These are phyloP conservation scores for Timandra comae DNA, from an alignment of 2,888 invertebrate genomes.

Conservation along the genomic window DNA sequence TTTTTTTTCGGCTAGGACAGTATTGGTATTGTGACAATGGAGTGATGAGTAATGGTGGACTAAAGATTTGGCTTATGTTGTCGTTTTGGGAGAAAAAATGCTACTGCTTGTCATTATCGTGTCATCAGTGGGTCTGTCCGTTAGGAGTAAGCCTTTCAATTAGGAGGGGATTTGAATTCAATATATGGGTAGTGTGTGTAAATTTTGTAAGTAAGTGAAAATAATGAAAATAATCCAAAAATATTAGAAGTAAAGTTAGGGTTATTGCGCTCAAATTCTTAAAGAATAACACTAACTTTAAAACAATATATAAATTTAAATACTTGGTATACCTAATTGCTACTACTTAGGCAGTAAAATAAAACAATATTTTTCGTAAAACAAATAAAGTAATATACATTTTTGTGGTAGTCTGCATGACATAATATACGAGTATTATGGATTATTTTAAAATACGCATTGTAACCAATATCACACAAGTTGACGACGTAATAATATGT, in stretches of 20 bases:
- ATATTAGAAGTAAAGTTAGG: no score
- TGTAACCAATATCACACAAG: slow-evolving; percentile 42
- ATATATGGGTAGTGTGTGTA: slow-evolving; percentile 49
- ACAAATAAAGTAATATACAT: no score
- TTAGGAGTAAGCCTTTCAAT: slow-evolving; percentile 15
- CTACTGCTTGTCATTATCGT: slow-evolving; percentile 1
- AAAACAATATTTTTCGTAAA: no score
- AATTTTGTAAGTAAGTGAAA: no score
- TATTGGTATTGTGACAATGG: slow-evolving; percentile 1
- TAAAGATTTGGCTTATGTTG: slow-evolving; percentile 8
- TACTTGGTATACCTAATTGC: no score
- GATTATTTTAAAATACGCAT: slow-evolving; percentile 26
- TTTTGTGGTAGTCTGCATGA: no score
- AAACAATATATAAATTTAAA: no score
- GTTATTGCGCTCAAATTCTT: no score
- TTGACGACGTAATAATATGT: slow-evolving; percentile 41
- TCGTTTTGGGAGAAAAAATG: slow-evolving; percentile 14
- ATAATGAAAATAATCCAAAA: no score
- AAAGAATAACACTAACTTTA: no score
- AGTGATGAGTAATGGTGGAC: background rate
- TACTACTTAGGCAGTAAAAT: no score
- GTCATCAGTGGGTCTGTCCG: background rate
- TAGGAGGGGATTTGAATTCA: no score
- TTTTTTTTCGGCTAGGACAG: slow-evolving; percentile 32
- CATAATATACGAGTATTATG: background rate